Evolutionary conservation across 1,140 invertebrate species (phyloP), one percentile per base, ranked within the genome.

Genomic region (Stegodyphus dumicola): DNA sequence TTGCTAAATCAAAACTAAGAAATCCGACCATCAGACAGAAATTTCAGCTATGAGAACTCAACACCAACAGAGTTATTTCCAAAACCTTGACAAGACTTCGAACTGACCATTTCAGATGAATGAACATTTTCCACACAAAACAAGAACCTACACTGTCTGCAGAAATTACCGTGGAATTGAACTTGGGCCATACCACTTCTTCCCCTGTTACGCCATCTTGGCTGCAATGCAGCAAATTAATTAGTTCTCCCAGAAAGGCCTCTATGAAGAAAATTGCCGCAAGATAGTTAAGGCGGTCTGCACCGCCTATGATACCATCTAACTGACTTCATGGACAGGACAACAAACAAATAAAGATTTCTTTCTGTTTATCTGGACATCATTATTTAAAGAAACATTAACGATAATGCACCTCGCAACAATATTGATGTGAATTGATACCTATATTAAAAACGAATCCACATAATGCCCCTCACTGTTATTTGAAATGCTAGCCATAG

Each of bases 21-120:
- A 77, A 15, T 15, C 33, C 17, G 15, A 18, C 65, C 5, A 66
- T 67, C 65, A 17, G 1, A 6, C 65, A 13, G 15, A 76, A 76
- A 60, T 52, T 17, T 60, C 52, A 48, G 6, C 54, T 54, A 15
- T 18, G 74, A 0, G n/a, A 76, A 76, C 7, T 76, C 10, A 76
- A 18, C 11, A 15, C 74, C 10, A 76, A 52, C 52, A 56, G 54
- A 18, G 10, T 9, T 56, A 48, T 76, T 33, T 15, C n/a, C 15
- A 76, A 52, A 74, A 74, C 13, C 17, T n/a, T 77, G 60, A 18
- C 51, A 77, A 78, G n/a, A 65, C 76, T 78, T 7, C 51, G 76
- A 67, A 78, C 56, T 66, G 33, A 9, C 49, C 76, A 78, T 13
- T 51, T 78, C n/a, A 56, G 18, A 13, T 5, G 65, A 49, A 67